Evolutionary conservation across 2,888 invertebrate species (phyloP), one percentile per base, ranked within the genome.

Genomic region (Eupithecia insigniata): DNA sequence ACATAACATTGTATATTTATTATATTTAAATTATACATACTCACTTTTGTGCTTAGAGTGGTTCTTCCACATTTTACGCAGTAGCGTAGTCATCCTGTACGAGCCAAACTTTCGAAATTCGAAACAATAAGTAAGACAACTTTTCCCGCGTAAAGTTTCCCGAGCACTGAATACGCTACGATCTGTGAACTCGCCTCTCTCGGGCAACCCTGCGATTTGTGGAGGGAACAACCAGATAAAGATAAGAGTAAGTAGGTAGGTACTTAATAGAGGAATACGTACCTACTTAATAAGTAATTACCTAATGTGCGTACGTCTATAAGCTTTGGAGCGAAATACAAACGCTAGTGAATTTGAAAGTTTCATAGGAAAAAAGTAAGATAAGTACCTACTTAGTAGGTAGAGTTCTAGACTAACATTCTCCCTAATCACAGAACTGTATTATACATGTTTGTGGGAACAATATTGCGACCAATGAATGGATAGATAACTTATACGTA

Each of bases 1-100:
- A n/a, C n/a, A n/a, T n/a, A n/a, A n/a, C n/a, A n/a, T n/a, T n/a
- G n/a, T n/a, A n/a, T n/a, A n/a, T n/a, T n/a, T n/a, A n/a, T n/a
- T n/a, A n/a, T n/a, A n/a, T n/a, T n/a, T n/a, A n/a, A n/a, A n/a
- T n/a, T n/a, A n/a, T n/a, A n/a, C n/a, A 16, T 22, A 95, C 96
- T 96, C 85, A 96, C 96, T 96, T 94, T 96, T 95, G 82, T 96
- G 96, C 82, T 96, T 96, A 22, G 96, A 95, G 87, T 95, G 95
- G 80, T 92, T 95, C 82, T 95, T 96, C 96, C 95, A 96, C 87
- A 96, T 95, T 87, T 95, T 95, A 85, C 95, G 93, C 80, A 96
- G 89, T 77, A 96, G 95, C 65, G 95, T 95, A 89, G 96, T 95
- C 93, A 93, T 94, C 80, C 76, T 84, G 60, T n/a, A 65, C 18